Conservation (phyloP, 1,140 invertebrate genomes). For the Drosophila azteca region DNA sequence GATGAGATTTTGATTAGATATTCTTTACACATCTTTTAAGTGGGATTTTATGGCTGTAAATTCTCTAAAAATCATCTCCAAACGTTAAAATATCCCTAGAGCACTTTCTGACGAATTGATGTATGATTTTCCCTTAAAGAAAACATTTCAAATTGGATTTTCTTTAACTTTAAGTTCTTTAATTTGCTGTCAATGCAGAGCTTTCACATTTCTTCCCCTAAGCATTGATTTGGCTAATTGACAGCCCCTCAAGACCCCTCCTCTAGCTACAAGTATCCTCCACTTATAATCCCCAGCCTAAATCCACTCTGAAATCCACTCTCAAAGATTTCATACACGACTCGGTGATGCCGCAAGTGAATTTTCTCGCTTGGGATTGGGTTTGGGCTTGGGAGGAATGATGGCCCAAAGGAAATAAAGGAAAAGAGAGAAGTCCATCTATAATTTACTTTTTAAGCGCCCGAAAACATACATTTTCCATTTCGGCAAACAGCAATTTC, state of each 20-base stretch:
- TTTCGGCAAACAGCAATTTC: conserved; percentile 50
- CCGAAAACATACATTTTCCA: conserved; percentile 67
- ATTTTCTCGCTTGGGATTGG: conserved; percentile 20
- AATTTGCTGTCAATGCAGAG: neutral
- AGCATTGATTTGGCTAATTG: conserved; percentile 30
- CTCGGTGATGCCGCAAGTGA: neutral
- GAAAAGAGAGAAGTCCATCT: conserved; percentile 20
- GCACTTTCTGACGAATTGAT: neutral
- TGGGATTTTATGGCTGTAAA: no score
- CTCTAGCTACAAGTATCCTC: neutral
- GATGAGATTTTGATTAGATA: no score
- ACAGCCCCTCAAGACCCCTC: neutral
- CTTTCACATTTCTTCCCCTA: neutral
- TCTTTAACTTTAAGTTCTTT: no score
- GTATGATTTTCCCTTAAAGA: no score
- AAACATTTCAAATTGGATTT: no score
- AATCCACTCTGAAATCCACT: neutral
- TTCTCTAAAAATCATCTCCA: no score
- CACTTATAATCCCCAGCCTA: neutral
- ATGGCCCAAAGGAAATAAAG: neutral
- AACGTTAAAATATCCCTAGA: neutral
- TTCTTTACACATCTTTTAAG: no score
- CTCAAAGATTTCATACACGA: conserved; percentile 25
- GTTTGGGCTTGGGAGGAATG: neutral
- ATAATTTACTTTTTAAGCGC: conserved; percentile 63